Conservation (phyloP, 1,140 invertebrate genomes). For the Scaptomyza pallida region DNA sequence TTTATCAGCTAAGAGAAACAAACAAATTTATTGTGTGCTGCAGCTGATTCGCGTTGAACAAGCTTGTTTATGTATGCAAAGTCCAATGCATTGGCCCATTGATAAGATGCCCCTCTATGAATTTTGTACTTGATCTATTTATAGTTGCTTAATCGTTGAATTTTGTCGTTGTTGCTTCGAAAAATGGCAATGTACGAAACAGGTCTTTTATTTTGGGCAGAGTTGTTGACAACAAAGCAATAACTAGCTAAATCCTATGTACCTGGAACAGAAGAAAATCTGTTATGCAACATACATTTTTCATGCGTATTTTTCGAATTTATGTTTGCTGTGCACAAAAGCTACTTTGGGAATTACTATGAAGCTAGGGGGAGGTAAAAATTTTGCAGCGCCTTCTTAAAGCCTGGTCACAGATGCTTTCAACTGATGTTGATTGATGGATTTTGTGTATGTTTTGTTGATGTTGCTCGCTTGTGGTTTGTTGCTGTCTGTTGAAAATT, state of each 20-base stretch:
- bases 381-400: slow-evolving; percentile 4
- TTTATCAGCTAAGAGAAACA: too few relatives aligned
- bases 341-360: slow-evolving; percentile 13
- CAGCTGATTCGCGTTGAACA: too few relatives aligned
- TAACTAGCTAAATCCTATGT: not conserved
- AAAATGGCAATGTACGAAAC: not conserved
- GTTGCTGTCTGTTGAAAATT: slow-evolving; percentile 1
- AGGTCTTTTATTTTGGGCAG: not conserved
- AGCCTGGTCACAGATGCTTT: slow-evolving; percentile 36
- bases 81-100: not conserved
- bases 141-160: not conserved
- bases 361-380: not conserved
- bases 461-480: not conserved
- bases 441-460: slow-evolving; percentile 13
- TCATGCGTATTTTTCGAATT: not conserved
- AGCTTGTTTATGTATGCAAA: too few relatives aligned
- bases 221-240: not conserved
- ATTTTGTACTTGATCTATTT: not conserved
- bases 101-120: not conserved
- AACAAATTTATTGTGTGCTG: too few relatives aligned
- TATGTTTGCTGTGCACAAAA: not conserved
- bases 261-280: not conserved
- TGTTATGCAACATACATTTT: slow-evolving; percentile 9
- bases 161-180: not conserved
- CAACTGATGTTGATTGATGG: slow-evolving; percentile 38